These are phyloP conservation scores for Vesta saturnalis DNA, from an alignment of 2,888 invertebrate genomes.

Conservation along the genomic window DNA sequence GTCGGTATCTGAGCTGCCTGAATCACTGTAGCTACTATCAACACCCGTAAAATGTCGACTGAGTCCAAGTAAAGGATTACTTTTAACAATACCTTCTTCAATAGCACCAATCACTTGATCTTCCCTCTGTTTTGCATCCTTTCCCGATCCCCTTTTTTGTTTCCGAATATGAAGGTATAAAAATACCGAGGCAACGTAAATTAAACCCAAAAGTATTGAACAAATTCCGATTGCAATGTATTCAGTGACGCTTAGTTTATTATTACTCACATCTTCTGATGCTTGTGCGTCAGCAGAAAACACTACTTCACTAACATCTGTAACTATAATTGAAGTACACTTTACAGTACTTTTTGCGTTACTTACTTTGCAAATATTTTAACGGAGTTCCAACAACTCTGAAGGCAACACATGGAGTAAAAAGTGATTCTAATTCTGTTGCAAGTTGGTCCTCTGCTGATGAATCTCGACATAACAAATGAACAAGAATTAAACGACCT, in stretches of 20 bases:
- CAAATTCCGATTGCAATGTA: constrained; percentile 87
- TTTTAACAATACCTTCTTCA: constrained; percentile 80
- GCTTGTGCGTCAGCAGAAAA: constrained; percentile 75
- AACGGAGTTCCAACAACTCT: constrained; percentile 84
- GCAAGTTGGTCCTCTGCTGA: constrained; percentile 56
- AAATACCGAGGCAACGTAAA: constrained; percentile 87
- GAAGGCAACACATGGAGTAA: constrained; percentile 87
- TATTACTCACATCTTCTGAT: constrained; percentile 63
- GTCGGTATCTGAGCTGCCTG: constrained; percentile 75
- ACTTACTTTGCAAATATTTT: constrained; percentile 71
- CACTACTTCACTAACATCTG: constrained; percentile 83
- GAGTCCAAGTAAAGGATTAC: constrained; percentile 75
- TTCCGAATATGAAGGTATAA: constrained; percentile 82
- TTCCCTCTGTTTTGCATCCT: constrained; percentile 44
- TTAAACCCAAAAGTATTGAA: constrained; percentile 84
- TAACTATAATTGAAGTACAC: constrained; percentile 46
- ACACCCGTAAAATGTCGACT: constrained; percentile 71
- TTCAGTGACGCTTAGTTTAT: constrained; percentile 77
- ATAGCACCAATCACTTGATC: constrained; percentile 60
- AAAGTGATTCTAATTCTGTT: constrained; percentile 68
- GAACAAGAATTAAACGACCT: constrained; percentile 82
- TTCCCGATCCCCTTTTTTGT: constrained; percentile 61
- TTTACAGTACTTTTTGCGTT: background rate
- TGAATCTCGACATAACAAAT: constrained; percentile 81
- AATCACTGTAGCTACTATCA: constrained; percentile 66